Base-by-base conservation (phyloP, 2,797 vertebrate species). In the Myotis daubentonii region DNA sequence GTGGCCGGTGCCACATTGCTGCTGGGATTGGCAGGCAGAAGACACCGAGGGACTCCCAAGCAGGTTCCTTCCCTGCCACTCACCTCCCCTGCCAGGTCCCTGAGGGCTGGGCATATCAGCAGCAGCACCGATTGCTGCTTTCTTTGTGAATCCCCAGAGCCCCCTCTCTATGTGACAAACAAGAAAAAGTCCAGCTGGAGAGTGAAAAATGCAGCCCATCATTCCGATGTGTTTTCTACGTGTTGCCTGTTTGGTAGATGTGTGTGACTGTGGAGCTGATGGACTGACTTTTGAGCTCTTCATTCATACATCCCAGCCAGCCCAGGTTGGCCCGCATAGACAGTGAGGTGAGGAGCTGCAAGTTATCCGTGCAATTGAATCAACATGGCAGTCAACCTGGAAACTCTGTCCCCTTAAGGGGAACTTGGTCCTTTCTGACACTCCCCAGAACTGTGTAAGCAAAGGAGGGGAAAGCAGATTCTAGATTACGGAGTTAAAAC, bases 21-120 rank as follows among this genome's bases (percentile, higher is more conserved):
- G 15, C 76, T 70, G 22, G 30, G 30, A 91, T 23, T 94, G 93
- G 82, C 93, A 96, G 51, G 78, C 30, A 20, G 81, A 65, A 22
- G 57, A 71, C 20, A 81, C 41, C 75, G 15, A 17, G 47, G 47
- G 44, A 62, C 41, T 75, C 19, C 72, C 72, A 57, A 71, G 75
- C 53, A 91, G 57, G 30, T 28, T 82, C 16, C 38, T 90, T 95
- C 57, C 92, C 16, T 87, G 92, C 41, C 92, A 65, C 60, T 88
- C 57, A 2, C 10, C 62, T 49, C 20, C 36, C 23, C 9, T 5
- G 33, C 38, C 89, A 33, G 60, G 55, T 68, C 70, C 78, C 11
- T 28, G 72, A 62, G 84, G 66, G 55, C 30, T 33, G 51, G 44
- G 36, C 81, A 8, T 87, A 23, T 7, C 49, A 68, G 51, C 38